These are phyloP conservation scores for Cavia aperea DNA, from an alignment of 2,113 vertebrate genomes.

Conservation along the genomic window DNA sequence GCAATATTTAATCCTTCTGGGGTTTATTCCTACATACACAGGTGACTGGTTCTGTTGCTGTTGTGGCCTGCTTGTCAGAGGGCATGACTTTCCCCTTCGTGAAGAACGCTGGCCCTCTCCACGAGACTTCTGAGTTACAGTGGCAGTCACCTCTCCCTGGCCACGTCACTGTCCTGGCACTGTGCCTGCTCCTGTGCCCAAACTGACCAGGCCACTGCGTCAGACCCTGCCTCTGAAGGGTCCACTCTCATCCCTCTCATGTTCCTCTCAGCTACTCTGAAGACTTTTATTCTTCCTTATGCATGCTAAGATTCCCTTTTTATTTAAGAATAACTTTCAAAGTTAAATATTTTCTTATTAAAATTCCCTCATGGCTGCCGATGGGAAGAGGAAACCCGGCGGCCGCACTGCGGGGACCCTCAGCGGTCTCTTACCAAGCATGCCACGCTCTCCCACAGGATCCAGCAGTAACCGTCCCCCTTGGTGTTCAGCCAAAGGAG, in stretches of 20 bases:
- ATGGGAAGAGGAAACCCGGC: not conserved
- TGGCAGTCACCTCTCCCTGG: rapidly evolving
- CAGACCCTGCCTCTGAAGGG: not conserved
- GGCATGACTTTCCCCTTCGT: no score
- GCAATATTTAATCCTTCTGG: not conserved
- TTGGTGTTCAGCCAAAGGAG: rapidly evolving
- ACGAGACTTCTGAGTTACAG: rapidly evolving
- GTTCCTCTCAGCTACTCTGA: no score
- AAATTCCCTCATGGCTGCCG: not conserved
- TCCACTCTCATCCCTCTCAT: not conserved
- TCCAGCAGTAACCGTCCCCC: rapidly evolving
- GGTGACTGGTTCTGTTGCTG: not conserved
- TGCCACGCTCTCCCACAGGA: rapidly evolving
- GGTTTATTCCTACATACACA: not conserved
- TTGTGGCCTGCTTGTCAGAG: rapidly evolving
- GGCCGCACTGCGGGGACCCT: no score
- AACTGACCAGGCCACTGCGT: not conserved
- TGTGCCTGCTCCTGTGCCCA: rapidly evolving
- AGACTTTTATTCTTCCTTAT: not conserved
- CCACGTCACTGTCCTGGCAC: rapidly evolving
- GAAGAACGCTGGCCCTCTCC: no score
- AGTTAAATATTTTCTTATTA: not conserved
- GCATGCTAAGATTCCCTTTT: not conserved
- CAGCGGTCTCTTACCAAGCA: not conserved
- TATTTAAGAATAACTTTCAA: not conserved